phyloP scores from a whole-genome alignment of 2,113 vertebrate species.

The Tragelaphus scriptus region DNA sequence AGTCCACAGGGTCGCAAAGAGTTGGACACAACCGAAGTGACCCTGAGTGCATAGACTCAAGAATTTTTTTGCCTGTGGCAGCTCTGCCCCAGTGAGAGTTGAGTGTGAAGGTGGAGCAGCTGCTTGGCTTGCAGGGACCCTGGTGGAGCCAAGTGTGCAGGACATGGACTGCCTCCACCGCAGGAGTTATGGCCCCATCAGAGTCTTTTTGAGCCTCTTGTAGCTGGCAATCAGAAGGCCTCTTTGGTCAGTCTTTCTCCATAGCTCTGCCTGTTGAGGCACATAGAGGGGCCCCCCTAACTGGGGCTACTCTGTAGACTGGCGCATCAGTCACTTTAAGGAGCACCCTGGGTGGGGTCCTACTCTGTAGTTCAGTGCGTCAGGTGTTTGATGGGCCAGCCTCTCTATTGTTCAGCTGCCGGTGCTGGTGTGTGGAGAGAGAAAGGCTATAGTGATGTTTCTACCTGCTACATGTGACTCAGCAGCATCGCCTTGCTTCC shows the following conservation, averaged over 20 bases:
- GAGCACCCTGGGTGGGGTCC: neutral
- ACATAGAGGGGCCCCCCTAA: neutral
- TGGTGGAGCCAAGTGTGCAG: neutral
- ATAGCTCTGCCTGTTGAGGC: neutral
- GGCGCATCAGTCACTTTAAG: neutral
- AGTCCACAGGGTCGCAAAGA: neutral
- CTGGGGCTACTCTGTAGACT: neutral
- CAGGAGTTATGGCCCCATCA: neutral
- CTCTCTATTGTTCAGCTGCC: neutral
- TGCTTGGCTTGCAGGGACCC: neutral
- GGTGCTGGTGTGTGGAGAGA: neutral
- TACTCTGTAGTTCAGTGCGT: neutral
- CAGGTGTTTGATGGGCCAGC: neutral
- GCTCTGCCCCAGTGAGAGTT: neutral
- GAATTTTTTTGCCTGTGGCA: neutral
- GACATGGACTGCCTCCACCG: neutral
- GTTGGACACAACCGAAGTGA: neutral
- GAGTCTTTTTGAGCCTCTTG: neutral
- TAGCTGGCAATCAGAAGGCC: neutral
- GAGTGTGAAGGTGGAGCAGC: neutral
- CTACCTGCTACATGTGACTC: neutral
- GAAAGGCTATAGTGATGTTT: neutral
- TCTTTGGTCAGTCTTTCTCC: neutral
- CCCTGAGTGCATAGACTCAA: fast-evolving
- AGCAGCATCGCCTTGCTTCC: neutral